Evolutionary conservation across 37 sponge, comb jelly and placozoan genomes (phyloP), one percentile per base, ranked within the genome.

Genomic region (Halisarca cf. caerulea): DNA sequence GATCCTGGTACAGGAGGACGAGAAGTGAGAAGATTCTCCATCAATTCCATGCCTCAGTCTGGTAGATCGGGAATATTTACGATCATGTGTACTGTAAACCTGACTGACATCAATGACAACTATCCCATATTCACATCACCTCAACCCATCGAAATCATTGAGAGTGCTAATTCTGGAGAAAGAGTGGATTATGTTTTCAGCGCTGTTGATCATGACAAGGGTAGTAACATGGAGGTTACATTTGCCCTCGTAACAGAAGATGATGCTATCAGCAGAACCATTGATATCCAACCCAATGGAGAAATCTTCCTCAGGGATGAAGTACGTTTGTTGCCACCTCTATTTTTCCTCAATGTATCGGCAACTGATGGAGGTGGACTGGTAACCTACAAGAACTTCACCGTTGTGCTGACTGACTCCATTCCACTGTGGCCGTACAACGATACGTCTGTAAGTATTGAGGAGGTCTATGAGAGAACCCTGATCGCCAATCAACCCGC

Each of bases 31-130:
- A 15, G 33, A 9, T 24, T 87, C 11, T 0, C 34, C 4, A 66
- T 90, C 42, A 68, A 38, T 20, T 84, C 82, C 9, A 74, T 7
- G 18, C 72, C 47, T 25, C 83, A 82, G 47, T 21, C 73, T 27
- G 80, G 88, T 55, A 32, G 21, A 33, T 61, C 83, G 18, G 37
- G 64, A 40, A 62, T 62, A 20, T 34, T 42, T 21, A 30, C 80
- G 0, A 71, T 64, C 23, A 23, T 32, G 20, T 43, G 89, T 28
- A 78, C 83, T 20, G 71, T 95, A 3, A 54, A 34, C 20, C 69
- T 95, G 17, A 55, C 54, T 17, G 95, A 95, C 36, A 64, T 90
- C 32, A 95, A 95, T 83, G 95, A 95, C 51, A 95, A 95, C 55
- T 59, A 80, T 23, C 95, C 95, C 20, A 20, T 86, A 23, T 85